A percentile compares a stretch with the other conserved stretches of the same genome.
Conservation (phyloP, 2,888 invertebrate genomes). For the Tipula vernalis region DNA sequence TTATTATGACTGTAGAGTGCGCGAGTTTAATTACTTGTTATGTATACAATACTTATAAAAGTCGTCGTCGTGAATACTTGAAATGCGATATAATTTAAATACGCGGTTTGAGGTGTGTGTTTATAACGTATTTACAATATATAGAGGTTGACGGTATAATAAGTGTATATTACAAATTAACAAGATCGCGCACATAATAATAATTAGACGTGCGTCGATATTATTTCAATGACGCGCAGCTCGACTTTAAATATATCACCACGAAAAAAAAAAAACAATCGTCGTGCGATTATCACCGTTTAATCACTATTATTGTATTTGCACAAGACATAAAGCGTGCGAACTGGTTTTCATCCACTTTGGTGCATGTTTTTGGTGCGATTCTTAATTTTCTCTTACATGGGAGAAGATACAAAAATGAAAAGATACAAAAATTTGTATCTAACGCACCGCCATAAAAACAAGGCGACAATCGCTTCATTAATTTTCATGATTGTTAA, state of each 20-base stretch:
- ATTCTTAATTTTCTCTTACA: not conserved
- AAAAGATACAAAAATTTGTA: not conserved
- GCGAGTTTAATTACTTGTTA: not conserved
- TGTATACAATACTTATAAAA: not conserved
- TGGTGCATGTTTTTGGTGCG: not conserved
- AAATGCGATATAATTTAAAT: not conserved
- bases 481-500: not conserved
- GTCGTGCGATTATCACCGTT: not conserved
- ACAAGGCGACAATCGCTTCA: not conserved
- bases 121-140: not conserved
- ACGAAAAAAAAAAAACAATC: not conserved
- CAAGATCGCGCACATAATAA: not conserved
- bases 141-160: not conserved
- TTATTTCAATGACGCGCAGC: not conserved
- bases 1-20: not conserved
- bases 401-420: not conserved
- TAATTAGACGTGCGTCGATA: not conserved
- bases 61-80: not conserved
- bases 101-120: not conserved
- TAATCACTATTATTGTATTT: not conserved
- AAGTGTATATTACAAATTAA: not conserved
- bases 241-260: not conserved
- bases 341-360: not conserved
- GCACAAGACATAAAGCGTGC: not conserved
- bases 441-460: not conserved